These are phyloP conservation scores for Atta colombica DNA, from an alignment of 1,140 invertebrate genomes.

Conservation along the genomic window DNA sequence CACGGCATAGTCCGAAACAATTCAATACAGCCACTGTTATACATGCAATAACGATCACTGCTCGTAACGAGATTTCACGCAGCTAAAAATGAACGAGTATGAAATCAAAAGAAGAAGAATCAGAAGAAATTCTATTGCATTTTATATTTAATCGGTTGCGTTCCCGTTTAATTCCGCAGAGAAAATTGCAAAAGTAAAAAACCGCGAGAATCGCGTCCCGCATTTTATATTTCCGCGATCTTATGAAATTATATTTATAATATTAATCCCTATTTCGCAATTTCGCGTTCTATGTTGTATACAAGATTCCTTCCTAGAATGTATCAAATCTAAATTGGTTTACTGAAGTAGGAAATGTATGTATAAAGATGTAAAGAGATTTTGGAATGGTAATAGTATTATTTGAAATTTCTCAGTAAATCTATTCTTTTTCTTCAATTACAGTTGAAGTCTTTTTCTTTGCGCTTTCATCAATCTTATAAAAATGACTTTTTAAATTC, in stretches of 20 bases:
- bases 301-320: constrained; percentile 31
- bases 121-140: constrained; percentile 55
- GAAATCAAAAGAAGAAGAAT: constrained; percentile 6
- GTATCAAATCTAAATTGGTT: constrained; percentile 40
- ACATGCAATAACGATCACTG: constrained; percentile 8
- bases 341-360: constrained; percentile 1
- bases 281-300: constrained; percentile 14
- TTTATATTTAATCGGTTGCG: constrained; percentile 68
- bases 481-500: background rate
- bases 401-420: constrained; percentile 1
- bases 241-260: constrained; percentile 60
- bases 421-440: constrained; percentile 5
- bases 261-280: constrained; percentile 57
- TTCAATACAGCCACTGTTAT: constrained; percentile 29
- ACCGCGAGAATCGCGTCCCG: background rate
- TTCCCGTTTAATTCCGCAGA: constrained; percentile 47
- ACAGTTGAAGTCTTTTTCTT: background rate
- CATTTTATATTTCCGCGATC: constrained; percentile 47
- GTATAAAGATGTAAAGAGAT: constrained; percentile 35
- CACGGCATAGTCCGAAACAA: background rate
- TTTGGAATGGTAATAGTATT: constrained; percentile 16
- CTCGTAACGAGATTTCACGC: constrained; percentile 38
- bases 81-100: constrained; percentile 30
- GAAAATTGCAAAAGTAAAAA: constrained; percentile 66
- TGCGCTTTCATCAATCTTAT: background rate